phyloP scores from a whole-genome alignment of 2,888 invertebrate species.

The Brachyopa scutellaris region DNA sequence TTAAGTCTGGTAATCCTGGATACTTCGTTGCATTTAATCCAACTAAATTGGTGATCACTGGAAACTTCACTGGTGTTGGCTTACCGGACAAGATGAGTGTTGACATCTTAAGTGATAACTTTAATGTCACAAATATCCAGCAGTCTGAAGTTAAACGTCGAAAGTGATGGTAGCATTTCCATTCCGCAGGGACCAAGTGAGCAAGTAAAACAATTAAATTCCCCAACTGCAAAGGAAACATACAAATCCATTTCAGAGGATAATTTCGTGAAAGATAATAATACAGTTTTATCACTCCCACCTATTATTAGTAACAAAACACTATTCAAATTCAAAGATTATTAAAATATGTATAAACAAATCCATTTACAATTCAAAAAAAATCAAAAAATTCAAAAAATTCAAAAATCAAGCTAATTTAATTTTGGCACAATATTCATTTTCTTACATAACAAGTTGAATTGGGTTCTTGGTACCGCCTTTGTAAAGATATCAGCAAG shows the following conservation, averaged over 20 bases:
- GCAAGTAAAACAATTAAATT: slow-evolving; percentile 36
- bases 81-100: slow-evolving; percentile 86
- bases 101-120: slow-evolving; percentile 84
- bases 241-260: slow-evolving; percentile 85
- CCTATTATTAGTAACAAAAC: no score
- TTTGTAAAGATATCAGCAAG: no score
- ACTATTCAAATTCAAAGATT: no score
- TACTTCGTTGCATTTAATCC: slow-evolving; percentile 89
- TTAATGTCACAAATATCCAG: slow-evolving; percentile 76
- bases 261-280: slow-evolving; percentile 81
- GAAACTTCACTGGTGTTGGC: slow-evolving; percentile 83
- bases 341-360: no score
- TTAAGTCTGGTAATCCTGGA: slow-evolving; percentile 89
- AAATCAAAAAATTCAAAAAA: no score
- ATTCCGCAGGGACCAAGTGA: slow-evolving; percentile 36
- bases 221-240: slow-evolving; percentile 75
- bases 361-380: no score
- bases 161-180: slow-evolving; percentile 45
- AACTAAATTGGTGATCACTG: slow-evolving; percentile 81
- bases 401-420: no score
- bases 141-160: slow-evolving; percentile 75
- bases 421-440: no score
- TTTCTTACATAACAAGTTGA: no score
- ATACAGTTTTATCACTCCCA: no score
- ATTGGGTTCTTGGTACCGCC: no score